phyloP scores from a whole-genome alignment of 2,797 vertebrate genomes.

The Clarias laeviceps region DNA sequence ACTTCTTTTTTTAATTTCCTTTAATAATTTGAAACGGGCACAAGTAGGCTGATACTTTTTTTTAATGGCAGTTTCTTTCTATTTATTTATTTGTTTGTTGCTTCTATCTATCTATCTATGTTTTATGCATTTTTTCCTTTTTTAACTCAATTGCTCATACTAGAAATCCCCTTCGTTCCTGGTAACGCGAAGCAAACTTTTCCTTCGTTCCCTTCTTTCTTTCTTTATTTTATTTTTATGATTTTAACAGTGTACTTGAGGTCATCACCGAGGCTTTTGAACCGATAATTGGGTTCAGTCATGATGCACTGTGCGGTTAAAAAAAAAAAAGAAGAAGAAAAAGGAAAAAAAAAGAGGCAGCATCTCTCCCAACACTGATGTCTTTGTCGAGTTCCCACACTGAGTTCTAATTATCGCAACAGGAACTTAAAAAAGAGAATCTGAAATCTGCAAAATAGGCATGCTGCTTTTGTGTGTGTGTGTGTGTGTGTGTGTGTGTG shows the following conservation, averaged over 20 bases:
- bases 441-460: slow-evolving; percentile 64
- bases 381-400: slow-evolving; percentile 67
- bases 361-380: slow-evolving; percentile 68
- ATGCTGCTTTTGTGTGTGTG: slow-evolving; percentile 47
- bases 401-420: slow-evolving; percentile 77
- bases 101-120: not conserved
- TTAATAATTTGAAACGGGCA: not conserved
- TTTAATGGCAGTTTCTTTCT: not conserved
- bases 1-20: not conserved
- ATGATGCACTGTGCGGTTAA: slow-evolving; percentile 67
- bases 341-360: slow-evolving; percentile 51
- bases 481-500: slow-evolving; percentile 39
- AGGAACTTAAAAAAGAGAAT: slow-evolving; percentile 68
- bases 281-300: slow-evolving; percentile 72
- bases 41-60: not conserved
- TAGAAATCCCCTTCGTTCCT: not conserved
- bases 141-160: not conserved
- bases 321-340: slow-evolving; percentile 62
- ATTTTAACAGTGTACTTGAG: slow-evolving; percentile 54
- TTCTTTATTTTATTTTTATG: slow-evolving; percentile 49
- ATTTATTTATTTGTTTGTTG: not conserved
- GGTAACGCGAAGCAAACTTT: slow-evolving; percentile 5
- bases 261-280: slow-evolving; percentile 68
- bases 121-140: not conserved
- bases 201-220: not conserved